Percentiles rank a stretch among this genome's conserved stretches.
phyloP scores from a whole-genome alignment of 2,113 vertebrate species.

The Nibea albiflora region DNA sequence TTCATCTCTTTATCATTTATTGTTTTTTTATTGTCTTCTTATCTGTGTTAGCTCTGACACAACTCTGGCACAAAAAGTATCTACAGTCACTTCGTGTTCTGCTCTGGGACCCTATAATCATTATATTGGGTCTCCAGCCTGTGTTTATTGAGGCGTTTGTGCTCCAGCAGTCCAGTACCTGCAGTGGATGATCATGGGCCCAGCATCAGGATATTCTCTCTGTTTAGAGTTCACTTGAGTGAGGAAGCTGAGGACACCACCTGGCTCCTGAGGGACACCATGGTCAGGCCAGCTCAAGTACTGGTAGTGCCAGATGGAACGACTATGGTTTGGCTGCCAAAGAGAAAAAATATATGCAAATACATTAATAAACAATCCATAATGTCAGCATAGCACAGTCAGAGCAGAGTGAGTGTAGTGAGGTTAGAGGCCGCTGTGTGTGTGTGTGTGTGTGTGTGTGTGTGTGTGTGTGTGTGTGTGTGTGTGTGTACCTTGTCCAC shows the following conservation, averaged over 20 bases:
- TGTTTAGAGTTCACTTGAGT: conserved; percentile 91
- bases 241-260: conserved; percentile 94
- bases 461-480: conserved; percentile 18
- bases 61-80: neutral
- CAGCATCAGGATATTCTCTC: conserved; percentile 79
- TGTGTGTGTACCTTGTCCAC: conserved; percentile 80
- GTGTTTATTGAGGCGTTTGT: neutral
- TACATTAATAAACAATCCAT: neutral
- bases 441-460: conserved; percentile 19
- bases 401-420: neutral
- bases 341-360: neutral
- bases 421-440: conserved; percentile 9
- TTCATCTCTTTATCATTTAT: no score
- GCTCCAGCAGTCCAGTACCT: conserved; percentile 82
- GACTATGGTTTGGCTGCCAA: conserved; percentile 76
- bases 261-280: conserved; percentile 92
- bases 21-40: no score
- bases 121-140: neutral
- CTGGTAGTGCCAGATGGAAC: conserved; percentile 95
- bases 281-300: conserved; percentile 99
- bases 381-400: neutral
- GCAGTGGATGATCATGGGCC: conserved; percentile 95
- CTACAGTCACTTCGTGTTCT: neutral
- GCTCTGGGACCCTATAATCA: neutral
- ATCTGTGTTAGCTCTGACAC: no score